A percentile compares a stretch with the other conserved stretches of the same genome.
Conservation (phyloP, 2,888 invertebrate genomes). For the Hesperia comma region DNA sequence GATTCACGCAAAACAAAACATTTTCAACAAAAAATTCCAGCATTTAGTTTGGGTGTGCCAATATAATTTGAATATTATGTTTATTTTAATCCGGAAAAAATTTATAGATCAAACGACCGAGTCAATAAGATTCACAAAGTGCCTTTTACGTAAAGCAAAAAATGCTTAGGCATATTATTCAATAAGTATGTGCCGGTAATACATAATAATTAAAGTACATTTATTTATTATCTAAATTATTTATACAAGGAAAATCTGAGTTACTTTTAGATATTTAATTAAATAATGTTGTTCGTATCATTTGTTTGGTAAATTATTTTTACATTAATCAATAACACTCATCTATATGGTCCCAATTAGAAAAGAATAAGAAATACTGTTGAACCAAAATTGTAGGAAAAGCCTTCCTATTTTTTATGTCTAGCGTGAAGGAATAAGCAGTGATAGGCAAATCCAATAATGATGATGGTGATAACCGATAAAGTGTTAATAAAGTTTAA, state of each 20-base stretch:
- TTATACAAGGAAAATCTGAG: neutral
- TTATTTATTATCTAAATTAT: neutral
- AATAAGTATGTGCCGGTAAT: neutral
- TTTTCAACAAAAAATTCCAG: too few species aligned
- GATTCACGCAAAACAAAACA: too few species aligned
- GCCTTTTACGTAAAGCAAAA: neutral
- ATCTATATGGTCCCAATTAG: slow-evolving; percentile 2
- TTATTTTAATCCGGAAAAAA: too few species aligned
- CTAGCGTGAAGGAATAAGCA: too few species aligned
- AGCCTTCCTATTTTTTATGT: neutral
- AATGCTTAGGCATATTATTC: neutral
- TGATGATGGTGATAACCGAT: too few species aligned
- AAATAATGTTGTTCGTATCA: neutral
- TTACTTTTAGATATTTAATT: neutral
- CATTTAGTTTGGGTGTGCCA: too few species aligned
- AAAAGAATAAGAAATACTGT: neutral
- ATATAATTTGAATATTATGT: too few species aligned
- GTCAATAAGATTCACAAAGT: neutral
- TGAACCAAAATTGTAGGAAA: neutral
- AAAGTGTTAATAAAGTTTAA: too few species aligned
- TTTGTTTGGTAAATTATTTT: neutral
- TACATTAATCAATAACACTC: neutral
- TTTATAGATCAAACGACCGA: too few species aligned
- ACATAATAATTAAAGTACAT: neutral
- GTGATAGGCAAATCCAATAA: too few species aligned